phyloP scores from a whole-genome alignment of 2,113 vertebrate genomes.

The Craseonycteris thonglongyai region DNA sequence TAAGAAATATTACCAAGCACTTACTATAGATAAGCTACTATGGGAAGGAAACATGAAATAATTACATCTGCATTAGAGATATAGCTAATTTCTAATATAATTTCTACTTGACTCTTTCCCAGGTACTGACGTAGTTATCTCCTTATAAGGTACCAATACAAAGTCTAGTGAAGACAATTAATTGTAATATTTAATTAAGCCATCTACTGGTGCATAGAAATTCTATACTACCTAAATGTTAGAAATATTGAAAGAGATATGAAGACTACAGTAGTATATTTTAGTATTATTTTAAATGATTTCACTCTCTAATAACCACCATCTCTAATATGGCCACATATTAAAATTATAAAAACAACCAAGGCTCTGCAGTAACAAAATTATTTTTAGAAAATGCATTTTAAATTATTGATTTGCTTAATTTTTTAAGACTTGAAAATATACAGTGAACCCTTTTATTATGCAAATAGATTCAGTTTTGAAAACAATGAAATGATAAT shows the following conservation, averaged over 20 bases:
- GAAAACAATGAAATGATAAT: conserved; percentile 93
- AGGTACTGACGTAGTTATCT: not conserved
- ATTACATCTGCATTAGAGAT: not conserved
- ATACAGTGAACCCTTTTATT: conserved; percentile 81
- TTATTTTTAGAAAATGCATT: conserved; percentile 81
- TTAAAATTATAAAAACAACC: conserved; percentile 70
- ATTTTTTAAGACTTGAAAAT: conserved; percentile 82
- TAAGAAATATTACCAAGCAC: not conserved
- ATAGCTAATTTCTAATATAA: not conserved
- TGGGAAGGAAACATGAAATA: not conserved
- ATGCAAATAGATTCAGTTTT: conserved; percentile 93
- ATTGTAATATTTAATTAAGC: not conserved
- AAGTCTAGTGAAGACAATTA: not conserved
- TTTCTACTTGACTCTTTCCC: not conserved
- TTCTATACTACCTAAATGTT: not conserved
- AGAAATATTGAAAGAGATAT: not conserved
- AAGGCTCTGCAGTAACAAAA: conserved; percentile 72
- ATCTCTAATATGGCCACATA: conserved; percentile 46
- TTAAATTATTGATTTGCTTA: conserved; percentile 85
- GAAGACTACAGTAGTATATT: not conserved
- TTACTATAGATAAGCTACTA: not conserved
- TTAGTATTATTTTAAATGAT: not conserved
- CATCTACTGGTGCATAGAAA: not conserved
- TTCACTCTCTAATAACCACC: not conserved
- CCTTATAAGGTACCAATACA: not conserved